Evolutionary conservation across 2,888 invertebrate species (phyloP), one percentile per base, ranked within the genome.

Genomic region (Pollenia griseotomentosa): DNA sequence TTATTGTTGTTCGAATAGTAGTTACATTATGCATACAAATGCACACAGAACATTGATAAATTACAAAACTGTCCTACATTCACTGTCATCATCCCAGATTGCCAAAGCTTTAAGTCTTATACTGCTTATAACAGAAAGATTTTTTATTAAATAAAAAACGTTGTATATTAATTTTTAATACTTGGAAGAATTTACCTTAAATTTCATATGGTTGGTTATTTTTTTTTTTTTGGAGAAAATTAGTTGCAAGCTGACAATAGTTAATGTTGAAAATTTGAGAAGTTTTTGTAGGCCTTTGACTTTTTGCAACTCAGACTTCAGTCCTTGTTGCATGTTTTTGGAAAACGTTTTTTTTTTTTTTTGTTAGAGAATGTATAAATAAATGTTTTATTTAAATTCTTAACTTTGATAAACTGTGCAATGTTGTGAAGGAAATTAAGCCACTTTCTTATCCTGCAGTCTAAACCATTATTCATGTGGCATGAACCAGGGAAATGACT

Each of bases 1-100:
- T 57, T 81, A 68, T 75, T 70, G 68, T 63, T 61, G 53, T 53
- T 81, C 33, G 23, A 46, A 48, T 48, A n/a, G 33, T 33, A 44
- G 8, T 79, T 71, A 42, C 9, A 59, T 74, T 51, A 70, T 57
- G n/a, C 44, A 79, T 40, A 51, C 40, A 68, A 16, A 74, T 44
- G 57, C n/a, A n/a, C 73, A 65, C 44, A 70, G 33, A 48, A 65
- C 10, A 73, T 40, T 83, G 70, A 83, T 83, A 63, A 83, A 83
- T 83, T 83, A 61, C 68, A 68, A 83, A 83, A 75, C 14, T 83
- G 82, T 75, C 75, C 75, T 75, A 75, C 68, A 68, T 83, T 53
- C 44, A 23, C 44, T 75, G 75, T 70, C 66, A 83, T 14, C 61
- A 70, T 70, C 4, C 33, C 14, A 75, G 19, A 75, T 75, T 57